Percentiles rank a stretch among this genome's conserved stretches.
Conservation (phyloP, 2,797 vertebrate genomes). For the Smutsia temminckii region DNA sequence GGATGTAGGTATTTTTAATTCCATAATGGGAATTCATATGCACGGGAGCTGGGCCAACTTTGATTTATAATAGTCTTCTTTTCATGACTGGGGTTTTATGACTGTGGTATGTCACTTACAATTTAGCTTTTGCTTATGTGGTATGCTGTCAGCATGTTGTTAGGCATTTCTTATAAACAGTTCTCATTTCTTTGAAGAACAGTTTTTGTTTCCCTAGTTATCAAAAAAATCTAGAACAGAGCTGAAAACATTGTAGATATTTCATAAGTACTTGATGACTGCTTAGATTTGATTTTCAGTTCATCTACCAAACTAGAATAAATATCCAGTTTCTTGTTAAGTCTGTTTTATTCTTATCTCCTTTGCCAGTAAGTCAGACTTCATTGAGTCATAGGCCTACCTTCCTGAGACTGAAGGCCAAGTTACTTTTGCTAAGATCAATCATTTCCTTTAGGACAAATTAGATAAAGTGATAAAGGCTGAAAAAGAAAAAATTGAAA, state of each 20-base stretch:
- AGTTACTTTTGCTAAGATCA: neutral
- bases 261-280: neutral
- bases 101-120: neutral
- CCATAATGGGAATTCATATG: neutral
- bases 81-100: neutral
- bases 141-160: neutral
- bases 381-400: neutral
- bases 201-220: neutral
- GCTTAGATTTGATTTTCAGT: constrained; percentile 6
- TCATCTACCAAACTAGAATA: neutral
- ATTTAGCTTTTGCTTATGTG: neutral
- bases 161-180: neutral
- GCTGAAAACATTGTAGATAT: neutral
- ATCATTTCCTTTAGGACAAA: neutral
- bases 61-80: constrained; percentile 34
- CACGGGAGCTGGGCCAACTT: neutral
- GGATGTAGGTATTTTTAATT: neutral
- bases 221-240: neutral
- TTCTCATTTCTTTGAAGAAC: constrained; percentile 23
- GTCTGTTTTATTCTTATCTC: neutral
- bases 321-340: neutral
- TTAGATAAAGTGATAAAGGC: neutral
- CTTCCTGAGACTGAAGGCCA: neutral
- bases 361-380: neutral
- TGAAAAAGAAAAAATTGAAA: neutral